Evolutionary conservation across 2,888 invertebrate genomes (phyloP).

Genomic region (Meta bourneti): DNA sequence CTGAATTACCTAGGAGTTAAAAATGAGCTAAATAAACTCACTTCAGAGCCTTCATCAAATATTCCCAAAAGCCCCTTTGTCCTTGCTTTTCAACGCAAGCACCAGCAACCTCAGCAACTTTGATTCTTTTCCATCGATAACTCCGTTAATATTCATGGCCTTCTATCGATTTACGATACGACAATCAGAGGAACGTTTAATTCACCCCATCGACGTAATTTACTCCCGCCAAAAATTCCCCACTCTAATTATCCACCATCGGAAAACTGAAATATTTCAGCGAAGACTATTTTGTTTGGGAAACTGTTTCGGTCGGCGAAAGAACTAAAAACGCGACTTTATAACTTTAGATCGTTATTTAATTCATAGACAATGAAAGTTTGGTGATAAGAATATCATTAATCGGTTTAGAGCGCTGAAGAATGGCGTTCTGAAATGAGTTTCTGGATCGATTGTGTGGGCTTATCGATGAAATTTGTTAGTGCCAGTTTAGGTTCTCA

Average conservation of each 20-base stretch:
- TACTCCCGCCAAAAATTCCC: slow-evolving; percentile 9
- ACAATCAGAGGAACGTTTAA: not conserved
- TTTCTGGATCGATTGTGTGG: not conserved
- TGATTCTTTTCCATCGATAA: not conserved
- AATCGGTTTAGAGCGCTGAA: not conserved
- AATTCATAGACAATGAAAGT: not conserved
- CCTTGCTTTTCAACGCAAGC: not conserved
- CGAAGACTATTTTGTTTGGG: not conserved
- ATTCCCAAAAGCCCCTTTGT: not conserved
- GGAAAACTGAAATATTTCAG: not conserved
- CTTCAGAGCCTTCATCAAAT: not conserved
- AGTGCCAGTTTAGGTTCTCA: slow-evolving; percentile 3
- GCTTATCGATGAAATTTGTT: slow-evolving; percentile 39
- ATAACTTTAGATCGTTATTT: slow-evolving; percentile 10
- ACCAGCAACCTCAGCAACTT: not conserved
- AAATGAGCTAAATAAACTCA: slow-evolving; percentile 3
- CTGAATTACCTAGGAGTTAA: not conserved
- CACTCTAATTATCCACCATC: not conserved
- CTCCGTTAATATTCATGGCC: not conserved
- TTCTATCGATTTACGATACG: not conserved
- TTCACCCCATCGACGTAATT: not conserved
- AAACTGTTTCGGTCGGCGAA: not conserved
- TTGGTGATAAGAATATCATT: slow-evolving; percentile 9
- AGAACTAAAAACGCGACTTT: slow-evolving; percentile 3
- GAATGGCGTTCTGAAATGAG: not conserved